Evolutionary conservation across 1,140 invertebrate genomes (phyloP), one percentile per base, ranked within the genome.

Genomic region (Drosophila fuyamai): DNA sequence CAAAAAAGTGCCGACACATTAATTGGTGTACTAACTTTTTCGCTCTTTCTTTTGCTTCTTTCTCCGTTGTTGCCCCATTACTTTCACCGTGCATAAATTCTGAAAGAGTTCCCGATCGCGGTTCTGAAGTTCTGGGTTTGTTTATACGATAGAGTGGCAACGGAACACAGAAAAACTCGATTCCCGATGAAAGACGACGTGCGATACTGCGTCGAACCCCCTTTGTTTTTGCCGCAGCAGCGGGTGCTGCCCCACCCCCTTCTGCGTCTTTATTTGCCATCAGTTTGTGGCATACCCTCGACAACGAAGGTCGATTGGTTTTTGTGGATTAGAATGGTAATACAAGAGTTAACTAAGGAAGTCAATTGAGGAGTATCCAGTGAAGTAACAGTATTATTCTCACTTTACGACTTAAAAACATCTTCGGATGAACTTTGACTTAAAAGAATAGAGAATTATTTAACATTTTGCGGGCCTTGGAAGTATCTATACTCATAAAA

Each of bases 81-180:
- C 83, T 88, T 88, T 88, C 83, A 74, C 83, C 84, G 54, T 77
- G 76, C 67, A 88, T 76, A 72, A 82, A 79, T 79, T 79, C 79
- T 86, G 54, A 58, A 79, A 40, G 50, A 48, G 32, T 57, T 56
- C 38, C 47, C 65, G 72, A 68, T 68, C 65, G 60, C 51, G 41
- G 53, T 35, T 36, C 32, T 48, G 44, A 23, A 27, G 61, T 66
- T 53, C 65, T 62, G 16, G 60, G 40, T 65, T 68, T 68, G 60
- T 68, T 68, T 68, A 68, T 66, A 36, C 14, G 59, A 27, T 29
- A 32, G 65, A 13, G 65, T 16, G 35, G 36, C 29, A 18, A 55
- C 38, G 18, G 12, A 46, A 23, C 44, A 18, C 5, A 53, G 14
- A 36, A 65, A 65, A 36, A 51, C 59, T 40, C 63, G 59, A 67